phyloP scores from a whole-genome alignment of 1,140 invertebrate species.

The Lepidurus apus region DNA sequence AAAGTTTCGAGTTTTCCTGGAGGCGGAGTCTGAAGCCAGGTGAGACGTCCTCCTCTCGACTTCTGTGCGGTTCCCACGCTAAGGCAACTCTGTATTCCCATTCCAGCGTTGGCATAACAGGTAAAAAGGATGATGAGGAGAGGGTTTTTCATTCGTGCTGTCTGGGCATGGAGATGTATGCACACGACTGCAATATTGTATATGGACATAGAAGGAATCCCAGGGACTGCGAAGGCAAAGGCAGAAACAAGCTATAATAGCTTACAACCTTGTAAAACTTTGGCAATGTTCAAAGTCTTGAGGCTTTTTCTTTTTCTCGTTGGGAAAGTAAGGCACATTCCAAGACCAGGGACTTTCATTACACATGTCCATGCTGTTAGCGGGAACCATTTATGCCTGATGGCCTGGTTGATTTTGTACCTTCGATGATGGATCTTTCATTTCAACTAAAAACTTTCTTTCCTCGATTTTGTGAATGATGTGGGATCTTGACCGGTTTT shows the following conservation, averaged over 20 bases:
- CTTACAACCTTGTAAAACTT: background rate
- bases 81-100: background rate
- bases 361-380: too few species aligned
- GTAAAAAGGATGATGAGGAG: slow-evolving; percentile 13
- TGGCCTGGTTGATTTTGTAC: too few species aligned
- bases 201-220: slow-evolving; percentile 9
- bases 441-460: background rate
- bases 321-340: slow-evolving; percentile 17
- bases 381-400: too few species aligned
- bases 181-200: slow-evolving; percentile 17
- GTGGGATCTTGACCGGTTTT: background rate
- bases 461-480: background rate
- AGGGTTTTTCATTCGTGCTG: slow-evolving; percentile 17
- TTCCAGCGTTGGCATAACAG: slow-evolving; percentile 14
- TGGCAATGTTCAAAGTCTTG: background rate
- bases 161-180: slow-evolving; percentile 14
- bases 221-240: background rate
- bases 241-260: background rate
- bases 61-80: slow-evolving; percentile 17
- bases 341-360: background rate
- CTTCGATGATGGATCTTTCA: background rate
- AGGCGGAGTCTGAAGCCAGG: background rate
- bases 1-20: background rate
- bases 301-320: background rate
- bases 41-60: background rate